These are phyloP conservation scores for Folsomia candida DNA, from an alignment of 2,888 invertebrate genomes.

Conservation along the genomic window DNA sequence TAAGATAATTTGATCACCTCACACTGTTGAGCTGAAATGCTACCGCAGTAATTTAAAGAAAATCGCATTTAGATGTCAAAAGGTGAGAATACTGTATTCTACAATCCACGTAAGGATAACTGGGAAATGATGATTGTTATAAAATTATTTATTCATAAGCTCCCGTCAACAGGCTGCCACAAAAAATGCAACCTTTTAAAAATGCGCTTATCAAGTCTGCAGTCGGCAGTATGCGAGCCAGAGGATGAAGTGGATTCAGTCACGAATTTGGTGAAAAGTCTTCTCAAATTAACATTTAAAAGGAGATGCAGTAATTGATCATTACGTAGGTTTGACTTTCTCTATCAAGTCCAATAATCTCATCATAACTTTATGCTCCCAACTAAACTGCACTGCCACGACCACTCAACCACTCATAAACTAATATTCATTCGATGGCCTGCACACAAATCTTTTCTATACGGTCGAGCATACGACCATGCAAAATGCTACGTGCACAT, in stretches of 20 bases:
- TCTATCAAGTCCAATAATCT: slow-evolving; percentile 14
- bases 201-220: neutral
- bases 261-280: neutral
- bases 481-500: neutral
- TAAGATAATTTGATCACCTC: too few relatives aligned
- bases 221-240: neutral
- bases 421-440: too few relatives aligned
- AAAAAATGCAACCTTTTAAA: neutral
- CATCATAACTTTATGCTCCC: slow-evolving; percentile 2
- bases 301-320: slow-evolving; percentile 3
- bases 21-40: too few relatives aligned
- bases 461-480: too few relatives aligned
- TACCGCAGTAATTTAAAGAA: too few relatives aligned
- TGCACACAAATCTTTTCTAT: too few relatives aligned
- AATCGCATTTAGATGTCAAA: too few relatives aligned
- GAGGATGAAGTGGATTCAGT: neutral
- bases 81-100: too few relatives aligned
- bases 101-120: too few relatives aligned
- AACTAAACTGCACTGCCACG: neutral
- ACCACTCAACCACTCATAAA: neutral
- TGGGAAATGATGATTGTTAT: too few relatives aligned
- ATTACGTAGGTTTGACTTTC: neutral
- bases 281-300: neutral
- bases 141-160: too few relatives aligned
- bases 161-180: neutral